Evolutionary conservation across 1,140 invertebrate species (phyloP).

Genomic region (Drosophila chauvacae): DNA sequence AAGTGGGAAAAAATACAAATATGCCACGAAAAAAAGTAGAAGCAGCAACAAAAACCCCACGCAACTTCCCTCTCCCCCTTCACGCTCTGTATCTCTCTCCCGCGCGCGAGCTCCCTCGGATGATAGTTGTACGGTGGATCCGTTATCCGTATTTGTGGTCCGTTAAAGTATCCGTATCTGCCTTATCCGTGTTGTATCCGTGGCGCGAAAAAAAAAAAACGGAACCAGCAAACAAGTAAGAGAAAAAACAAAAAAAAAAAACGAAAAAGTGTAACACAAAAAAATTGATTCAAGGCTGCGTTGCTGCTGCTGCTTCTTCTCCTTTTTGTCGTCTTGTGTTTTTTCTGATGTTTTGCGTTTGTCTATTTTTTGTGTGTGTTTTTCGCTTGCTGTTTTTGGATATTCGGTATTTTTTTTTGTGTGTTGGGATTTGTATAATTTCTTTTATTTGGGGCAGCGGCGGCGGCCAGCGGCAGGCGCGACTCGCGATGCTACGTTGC

Average conservation of each 20-base stretch:
- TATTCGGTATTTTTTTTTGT: constrained; percentile 11
- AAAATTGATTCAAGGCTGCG: constrained; percentile 44
- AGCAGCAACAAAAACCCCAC: constrained; percentile 31
- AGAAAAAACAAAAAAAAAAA: constrained; percentile 11
- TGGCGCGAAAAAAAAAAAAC: constrained; percentile 43
- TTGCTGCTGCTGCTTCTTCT: constrained; percentile 13
- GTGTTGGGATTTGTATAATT: constrained; percentile 16
- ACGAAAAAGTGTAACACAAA: constrained; percentile 24
- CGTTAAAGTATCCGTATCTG: constrained; percentile 16
- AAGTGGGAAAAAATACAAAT: constrained; percentile 44
- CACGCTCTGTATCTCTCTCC: constrained; percentile 3
- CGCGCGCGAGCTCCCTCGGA: constrained; percentile 10
- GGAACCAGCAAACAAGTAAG: neutral
- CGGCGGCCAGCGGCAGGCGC: constrained; percentile 10
- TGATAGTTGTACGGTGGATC: constrained; percentile 12
- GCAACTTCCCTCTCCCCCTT: constrained; percentile 21
- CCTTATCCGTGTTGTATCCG: constrained; percentile 37
- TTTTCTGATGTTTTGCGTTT: constrained; percentile 30
- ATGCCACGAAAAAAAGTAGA: constrained; percentile 64
- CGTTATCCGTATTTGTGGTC: constrained; percentile 16
- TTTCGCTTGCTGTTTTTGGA: constrained; percentile 20
- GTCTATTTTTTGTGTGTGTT: constrained; percentile 19
- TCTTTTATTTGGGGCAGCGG: constrained; percentile 26
- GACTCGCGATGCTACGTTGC: constrained; percentile 61
- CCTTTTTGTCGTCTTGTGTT: constrained; percentile 2